Base-by-base conservation (phyloP, 2,113 vertebrate genomes). In the Oncorhynchus nerka region DNA sequence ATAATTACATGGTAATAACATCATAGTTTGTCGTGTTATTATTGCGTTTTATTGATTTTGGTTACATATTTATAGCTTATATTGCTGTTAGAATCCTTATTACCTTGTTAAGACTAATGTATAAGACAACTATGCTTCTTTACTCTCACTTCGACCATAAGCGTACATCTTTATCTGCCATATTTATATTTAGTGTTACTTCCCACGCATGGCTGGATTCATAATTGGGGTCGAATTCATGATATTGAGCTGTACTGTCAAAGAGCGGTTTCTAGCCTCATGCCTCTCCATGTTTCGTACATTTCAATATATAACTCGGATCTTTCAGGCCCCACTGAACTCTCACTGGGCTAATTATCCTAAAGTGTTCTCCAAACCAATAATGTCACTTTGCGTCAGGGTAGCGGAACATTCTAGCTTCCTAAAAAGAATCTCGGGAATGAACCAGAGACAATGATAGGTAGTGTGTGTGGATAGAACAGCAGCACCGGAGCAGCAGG, bases 261-360 rank as follows among this genome's bases (percentile, higher is more conserved):
- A 30, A n/a, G 30, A 16, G 12, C 1, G 26, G 51, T 19, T 55
- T 55, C 16, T 19, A 11, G 19, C 67, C 16, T 32, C 59, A 9
- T 20, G 19, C 26, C 65, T 39, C 6, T 4, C 16, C 5, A 20
- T n/a, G 15, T 68, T 20, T 30, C 7, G 73, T 72, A 68, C 45
- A 61, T 79, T 57, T 70, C 68, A 80, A 70, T 68, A 67, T 74
- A 74, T 55, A 68, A 80, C 70, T 66, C 51, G 20, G 70, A 66
- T 34, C 64, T 68, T 66, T 81, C 45, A 73, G 71, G 74, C 57
- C 68, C 73, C 61, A 68, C 75, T 81, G 72, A 39, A n/a, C 81
- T 81, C 74, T 81, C 75, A 79, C 85, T 68, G 68, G n/a, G 79
- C 81, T 83, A 75, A 84, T 84, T 87, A 81, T 51, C 75, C 70